These are phyloP conservation scores for Hydropsyche tenuis DNA, from an alignment of 1,140 invertebrate species.

Conservation along the genomic window DNA sequence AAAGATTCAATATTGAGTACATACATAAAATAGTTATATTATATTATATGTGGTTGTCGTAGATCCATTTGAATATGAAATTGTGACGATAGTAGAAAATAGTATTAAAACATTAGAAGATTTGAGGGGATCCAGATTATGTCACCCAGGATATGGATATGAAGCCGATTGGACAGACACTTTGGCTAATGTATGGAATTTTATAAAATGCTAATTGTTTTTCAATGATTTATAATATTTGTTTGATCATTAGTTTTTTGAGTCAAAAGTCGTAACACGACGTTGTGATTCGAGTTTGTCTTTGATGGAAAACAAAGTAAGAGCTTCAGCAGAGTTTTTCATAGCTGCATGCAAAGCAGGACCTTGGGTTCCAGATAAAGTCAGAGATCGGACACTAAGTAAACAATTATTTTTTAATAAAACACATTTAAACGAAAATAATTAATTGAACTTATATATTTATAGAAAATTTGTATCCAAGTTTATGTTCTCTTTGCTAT, in stretches of 20 bases:
- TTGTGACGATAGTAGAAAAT: slow-evolving; percentile 75
- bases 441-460: slow-evolving; percentile 35
- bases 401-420: slow-evolving; percentile 52
- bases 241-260: slow-evolving; percentile 69
- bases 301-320: slow-evolving; percentile 74
- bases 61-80: slow-evolving; percentile 65
- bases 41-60: not conserved
- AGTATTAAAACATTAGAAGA: slow-evolving; percentile 64
- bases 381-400: slow-evolving; percentile 74
- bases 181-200: slow-evolving; percentile 70
- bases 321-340: slow-evolving; percentile 73
- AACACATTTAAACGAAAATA: slow-evolving; percentile 2
- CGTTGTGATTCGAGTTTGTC: slow-evolving; percentile 71
- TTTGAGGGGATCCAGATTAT: slow-evolving; percentile 71
- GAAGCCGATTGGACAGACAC: slow-evolving; percentile 72
- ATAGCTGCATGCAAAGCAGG: slow-evolving; percentile 80
- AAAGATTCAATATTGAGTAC: slow-evolving; percentile 44
- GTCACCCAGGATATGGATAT: slow-evolving; percentile 75
- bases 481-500: slow-evolving; percentile 74
- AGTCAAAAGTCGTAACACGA: slow-evolving; percentile 70
- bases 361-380: slow-evolving; percentile 74
- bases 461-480: slow-evolving; percentile 72
- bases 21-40: slow-evolving; percentile 22
- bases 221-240: not conserved
- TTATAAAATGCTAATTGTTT: not conserved